Conservation (phyloP, 2,113 vertebrate species). For the Hydrolagus affinis region DNA sequence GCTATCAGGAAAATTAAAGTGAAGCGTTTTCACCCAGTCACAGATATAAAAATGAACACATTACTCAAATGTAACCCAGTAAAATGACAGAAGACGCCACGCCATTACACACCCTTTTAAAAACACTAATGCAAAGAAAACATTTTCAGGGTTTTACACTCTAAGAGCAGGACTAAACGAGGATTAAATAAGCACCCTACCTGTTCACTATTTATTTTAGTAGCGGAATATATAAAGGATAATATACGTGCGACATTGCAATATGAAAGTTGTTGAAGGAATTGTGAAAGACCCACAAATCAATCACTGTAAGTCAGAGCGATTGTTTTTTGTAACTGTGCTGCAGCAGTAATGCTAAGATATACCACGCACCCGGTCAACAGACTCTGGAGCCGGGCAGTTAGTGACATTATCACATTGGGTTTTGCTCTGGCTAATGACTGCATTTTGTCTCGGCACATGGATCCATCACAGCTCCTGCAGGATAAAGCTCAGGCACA, state of each 20-base stretch:
- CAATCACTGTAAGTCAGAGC: slow-evolving; percentile 7
- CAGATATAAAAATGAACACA: slow-evolving; percentile 22
- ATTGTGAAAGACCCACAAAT: slow-evolving; percentile 24
- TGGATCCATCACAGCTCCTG: neutral
- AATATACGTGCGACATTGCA: slow-evolving; percentile 19
- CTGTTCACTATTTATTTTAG: slow-evolving; percentile 27
- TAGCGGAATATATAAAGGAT: slow-evolving; percentile 24
- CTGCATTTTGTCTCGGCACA: neutral
- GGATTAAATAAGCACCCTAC: slow-evolving; percentile 1
- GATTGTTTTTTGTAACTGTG: slow-evolving; percentile 3
- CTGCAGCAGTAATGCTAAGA: neutral
- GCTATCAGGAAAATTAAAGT: neutral
- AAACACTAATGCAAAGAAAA: slow-evolving; percentile 29
- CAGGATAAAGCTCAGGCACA: slow-evolving; percentile 3
- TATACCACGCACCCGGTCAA: neutral
- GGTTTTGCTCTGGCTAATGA: neutral
- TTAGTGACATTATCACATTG: neutral
- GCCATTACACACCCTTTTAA: neutral
- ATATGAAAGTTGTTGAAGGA: slow-evolving; percentile 9
- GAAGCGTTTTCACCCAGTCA: neutral
- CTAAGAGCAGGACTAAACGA: slow-evolving; percentile 18
- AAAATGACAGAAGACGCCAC: slow-evolving; percentile 14
- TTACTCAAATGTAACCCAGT: slow-evolving; percentile 28
- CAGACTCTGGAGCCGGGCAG: too few relatives aligned
- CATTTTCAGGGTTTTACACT: neutral